These are phyloP conservation scores for Hirudo medicinalis DNA, from an alignment of 1,140 invertebrate species.

Conservation along the genomic window DNA sequence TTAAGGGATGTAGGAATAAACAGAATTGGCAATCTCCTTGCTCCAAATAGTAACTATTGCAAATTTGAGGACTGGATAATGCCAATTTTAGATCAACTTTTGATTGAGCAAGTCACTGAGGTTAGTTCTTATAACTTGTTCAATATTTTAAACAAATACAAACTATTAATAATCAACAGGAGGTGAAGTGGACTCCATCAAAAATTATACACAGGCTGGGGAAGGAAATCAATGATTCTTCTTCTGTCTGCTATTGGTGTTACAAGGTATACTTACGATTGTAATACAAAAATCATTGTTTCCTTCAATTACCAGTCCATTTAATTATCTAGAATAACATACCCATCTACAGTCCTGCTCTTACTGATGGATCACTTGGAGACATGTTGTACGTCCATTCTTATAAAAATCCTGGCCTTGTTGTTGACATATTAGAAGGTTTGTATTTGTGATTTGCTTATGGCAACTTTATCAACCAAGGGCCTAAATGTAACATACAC, in stretches of 20 bases:
- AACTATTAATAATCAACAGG: conserved; percentile 34
- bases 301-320: conserved; percentile 15
- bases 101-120: conserved; percentile 65
- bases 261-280: conserved; percentile 48
- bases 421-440: conserved; percentile 84
- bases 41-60: conserved; percentile 98
- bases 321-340: conserved; percentile 64
- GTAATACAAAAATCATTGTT: background rate
- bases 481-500: background rate
- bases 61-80: conserved; percentile 95
- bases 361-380: conserved; percentile 94
- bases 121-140: conserved; percentile 25
- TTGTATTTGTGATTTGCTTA: conserved; percentile 18
- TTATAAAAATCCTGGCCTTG: conserved; percentile 74
- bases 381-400: conserved; percentile 99
- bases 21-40: conserved; percentile 88
- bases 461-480: background rate
- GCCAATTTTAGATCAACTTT: conserved; percentile 80
- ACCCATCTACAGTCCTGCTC: conserved; percentile 90
- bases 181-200: conserved; percentile 79
- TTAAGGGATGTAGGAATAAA: conserved; percentile 81
- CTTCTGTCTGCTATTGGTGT: conserved; percentile 95
- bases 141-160: background rate
- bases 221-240: conserved; percentile 73
- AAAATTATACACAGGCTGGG: conserved; percentile 71